A percentile compares a stretch with the other conserved stretches of the same genome.
Conservation (phyloP, 2,888 invertebrate genomes). For the Ormyrus pomaceus region DNA sequence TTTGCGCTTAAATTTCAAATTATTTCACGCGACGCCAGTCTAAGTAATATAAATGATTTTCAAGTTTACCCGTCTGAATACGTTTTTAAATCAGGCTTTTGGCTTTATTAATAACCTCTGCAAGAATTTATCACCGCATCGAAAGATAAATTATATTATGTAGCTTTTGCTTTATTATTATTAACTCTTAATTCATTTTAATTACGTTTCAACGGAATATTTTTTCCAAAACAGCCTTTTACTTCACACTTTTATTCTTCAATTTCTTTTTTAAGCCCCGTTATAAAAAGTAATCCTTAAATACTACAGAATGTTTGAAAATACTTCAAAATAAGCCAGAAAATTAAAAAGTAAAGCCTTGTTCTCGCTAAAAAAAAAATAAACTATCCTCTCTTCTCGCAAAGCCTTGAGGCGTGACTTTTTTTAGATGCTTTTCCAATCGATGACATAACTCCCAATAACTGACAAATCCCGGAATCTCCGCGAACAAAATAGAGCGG, state of each 20-base stretch:
- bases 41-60: constrained; percentile 2
- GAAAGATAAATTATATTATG: too few species aligned
- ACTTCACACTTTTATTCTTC: not conserved
- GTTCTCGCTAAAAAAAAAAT: constrained; percentile 7
- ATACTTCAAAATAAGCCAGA: too few species aligned
- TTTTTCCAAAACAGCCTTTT: too few species aligned
- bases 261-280: not conserved
- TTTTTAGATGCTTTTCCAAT: constrained; percentile 13
- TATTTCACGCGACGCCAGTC: not conserved
- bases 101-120: not conserved
- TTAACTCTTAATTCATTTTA: too few species aligned
- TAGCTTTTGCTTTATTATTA: too few species aligned
- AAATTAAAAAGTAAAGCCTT: too few species aligned
- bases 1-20: constrained; percentile 18
- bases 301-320: too few species aligned
- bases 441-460: constrained; percentile 32
- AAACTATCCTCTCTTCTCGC: not conserved
- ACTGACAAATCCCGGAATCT: constrained; percentile 8
- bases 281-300: too few species aligned
- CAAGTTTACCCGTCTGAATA: not conserved
- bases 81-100: not conserved
- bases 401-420: constrained; percentile 27
- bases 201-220: too few species aligned
- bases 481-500: constrained; percentile 8
- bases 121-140: too few species aligned